These are phyloP conservation scores for Drosophila putrida DNA, from an alignment of 2,888 invertebrate genomes.

Conservation along the genomic window DNA sequence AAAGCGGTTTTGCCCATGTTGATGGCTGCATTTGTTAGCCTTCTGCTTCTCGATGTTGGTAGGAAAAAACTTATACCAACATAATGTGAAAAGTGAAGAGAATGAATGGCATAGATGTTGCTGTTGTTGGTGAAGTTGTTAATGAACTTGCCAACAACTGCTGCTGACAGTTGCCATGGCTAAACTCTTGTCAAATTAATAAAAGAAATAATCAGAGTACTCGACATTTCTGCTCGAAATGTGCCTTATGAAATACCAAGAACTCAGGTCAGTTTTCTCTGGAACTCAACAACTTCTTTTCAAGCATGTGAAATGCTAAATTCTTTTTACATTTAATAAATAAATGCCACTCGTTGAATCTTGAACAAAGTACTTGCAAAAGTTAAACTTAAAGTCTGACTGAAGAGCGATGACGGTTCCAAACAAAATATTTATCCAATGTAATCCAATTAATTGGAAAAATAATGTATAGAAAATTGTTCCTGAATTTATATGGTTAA, in stretches of 20 bases:
- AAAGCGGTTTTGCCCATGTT: constrained; percentile 30
- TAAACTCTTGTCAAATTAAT: constrained; percentile 35
- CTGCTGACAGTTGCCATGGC: constrained; percentile 32
- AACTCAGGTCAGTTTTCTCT: background rate
- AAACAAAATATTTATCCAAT: too few species aligned
- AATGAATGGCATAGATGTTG: constrained; percentile 24
- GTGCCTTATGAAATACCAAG: background rate
- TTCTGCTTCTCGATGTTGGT: background rate
- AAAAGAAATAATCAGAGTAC: constrained; percentile 24
- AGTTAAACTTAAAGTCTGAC: background rate
- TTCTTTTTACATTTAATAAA: constrained; percentile 11
- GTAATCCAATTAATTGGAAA: too few species aligned
- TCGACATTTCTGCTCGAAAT: constrained; percentile 13
- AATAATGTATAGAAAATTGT: background rate
- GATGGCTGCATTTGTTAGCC: constrained; percentile 17
- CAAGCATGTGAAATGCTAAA: background rate
- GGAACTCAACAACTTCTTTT: constrained; percentile 4
- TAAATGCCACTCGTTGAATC: background rate
- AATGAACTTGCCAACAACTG: constrained; percentile 28
- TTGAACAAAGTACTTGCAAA: background rate
- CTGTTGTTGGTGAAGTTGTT: background rate
- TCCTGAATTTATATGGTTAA: background rate
- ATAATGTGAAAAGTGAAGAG: constrained; percentile 16
- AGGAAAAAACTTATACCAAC: constrained; percentile 28
- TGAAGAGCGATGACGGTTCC: too few species aligned